Evolutionary conservation across 2,888 invertebrate genomes (phyloP), one percentile per base, ranked within the genome.

Genomic region (Phaedon cochleariae): DNA sequence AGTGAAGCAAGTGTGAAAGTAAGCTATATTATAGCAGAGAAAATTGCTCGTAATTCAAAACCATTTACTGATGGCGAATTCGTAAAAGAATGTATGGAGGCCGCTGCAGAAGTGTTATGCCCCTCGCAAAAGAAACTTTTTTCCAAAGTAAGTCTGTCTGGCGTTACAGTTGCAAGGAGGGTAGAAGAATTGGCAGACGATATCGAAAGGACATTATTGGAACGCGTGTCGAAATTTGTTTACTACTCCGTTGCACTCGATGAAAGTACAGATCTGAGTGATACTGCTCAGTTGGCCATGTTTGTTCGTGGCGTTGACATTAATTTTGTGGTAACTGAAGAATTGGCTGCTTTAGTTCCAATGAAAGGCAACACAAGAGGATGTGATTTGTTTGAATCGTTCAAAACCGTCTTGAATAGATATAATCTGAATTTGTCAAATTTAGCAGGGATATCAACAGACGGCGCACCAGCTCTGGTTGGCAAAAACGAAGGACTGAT

Each of bases 61-160:
- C 60, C 64, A 52, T 67, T 64, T 61, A 64, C 67, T 10, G 64
- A 60, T 49, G 60, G 64, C 21, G 61, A 67, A 60, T 60, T 67
- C 20, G 46, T 67, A 17, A 67, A 67, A 64, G 37, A 60, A 58
- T 64, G 60, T 61, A 55, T 51, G 51, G 60, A 55, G 55, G 57
- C 52, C 29, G 64, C 52, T 29, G 64, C 49, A 26, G 53, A 64
- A 52, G 64, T 64, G 21, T 31, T 67, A 41, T 64, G 60, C 57
- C n/a, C n/a, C n/a, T n/a, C n/a, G n/a, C n/a, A n/a, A n/a, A n/a
- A n/a, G n/a, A n/a, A n/a, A n/a, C n/a, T 64, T 60, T 60, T 64
- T 64, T 54, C 63, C 52, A 46, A 66, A 58, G 51, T 66, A 41
- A 66, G 66, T 64, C 37, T 64, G 17, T 64, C 64, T 60, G 60